Conservation (phyloP, 92 coral and sea anemone genomes). For the Actinernus sp. region DNA sequence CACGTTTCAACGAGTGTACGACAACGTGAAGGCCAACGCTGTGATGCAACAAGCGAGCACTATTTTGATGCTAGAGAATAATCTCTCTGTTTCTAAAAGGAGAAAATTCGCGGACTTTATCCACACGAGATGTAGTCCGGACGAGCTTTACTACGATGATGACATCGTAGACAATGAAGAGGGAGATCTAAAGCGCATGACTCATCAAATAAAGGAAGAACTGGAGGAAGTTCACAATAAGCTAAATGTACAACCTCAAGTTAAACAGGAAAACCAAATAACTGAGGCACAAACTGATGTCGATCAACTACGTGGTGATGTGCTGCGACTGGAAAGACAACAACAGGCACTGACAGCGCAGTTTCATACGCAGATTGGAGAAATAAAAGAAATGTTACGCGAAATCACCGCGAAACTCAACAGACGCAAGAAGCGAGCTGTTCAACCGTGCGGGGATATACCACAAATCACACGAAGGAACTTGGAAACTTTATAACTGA, state of each 20-base stretch:
- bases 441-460: not conserved
- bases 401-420: slow-evolving; percentile 41
- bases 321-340: slow-evolving; percentile 69
- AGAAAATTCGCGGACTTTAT: slow-evolving; percentile 77
- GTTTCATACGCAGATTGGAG: slow-evolving; percentile 79
- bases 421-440: slow-evolving; percentile 15
- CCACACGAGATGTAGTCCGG: slow-evolving; percentile 87
- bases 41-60: slow-evolving; percentile 97
- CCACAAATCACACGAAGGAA: not conserved
- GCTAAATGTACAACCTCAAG: slow-evolving; percentile 36
- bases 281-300: slow-evolving; percentile 17
- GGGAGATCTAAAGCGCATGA: slow-evolving; percentile 83
- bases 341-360: slow-evolving; percentile 68
- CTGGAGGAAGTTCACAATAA: slow-evolving; percentile 65
- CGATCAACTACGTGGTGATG: slow-evolving; percentile 50
- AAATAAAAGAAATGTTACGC: slow-evolving; percentile 72
- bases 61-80: slow-evolving; percentile 77
- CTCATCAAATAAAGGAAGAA: slow-evolving; percentile 91
- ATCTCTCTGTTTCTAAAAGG: slow-evolving; percentile 58
- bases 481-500: slow-evolving; percentile 4
- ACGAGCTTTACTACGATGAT: slow-evolving; percentile 88
- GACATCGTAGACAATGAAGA: slow-evolving; percentile 79
- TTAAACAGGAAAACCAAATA: not conserved
- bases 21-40: slow-evolving; percentile 95
- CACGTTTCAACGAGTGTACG: slow-evolving; percentile 96